Conservation (phyloP, 2,888 invertebrate genomes). For the Idaea aversata region DNA sequence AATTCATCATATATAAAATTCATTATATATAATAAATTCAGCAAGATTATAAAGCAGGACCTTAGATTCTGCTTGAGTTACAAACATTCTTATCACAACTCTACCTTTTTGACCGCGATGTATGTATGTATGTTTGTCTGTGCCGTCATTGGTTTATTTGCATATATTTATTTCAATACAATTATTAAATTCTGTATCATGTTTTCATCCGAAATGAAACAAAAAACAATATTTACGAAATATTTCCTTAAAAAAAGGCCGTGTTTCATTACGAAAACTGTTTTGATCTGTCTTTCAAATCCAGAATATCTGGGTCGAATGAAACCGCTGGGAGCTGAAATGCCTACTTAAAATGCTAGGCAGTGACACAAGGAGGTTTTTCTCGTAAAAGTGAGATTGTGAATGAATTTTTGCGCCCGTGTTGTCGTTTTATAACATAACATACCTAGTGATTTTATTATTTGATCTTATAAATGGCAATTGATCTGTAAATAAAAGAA, state of each 20-base stretch:
- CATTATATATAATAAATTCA: too few species aligned
- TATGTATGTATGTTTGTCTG: too few species aligned
- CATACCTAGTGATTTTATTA: neutral
- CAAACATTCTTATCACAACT: too few species aligned
- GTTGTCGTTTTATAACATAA: neutral
- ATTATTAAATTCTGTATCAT: too few species aligned
- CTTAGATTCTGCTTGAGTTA: too few species aligned
- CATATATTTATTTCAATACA: neutral
- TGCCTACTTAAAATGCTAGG: conserved; percentile 28
- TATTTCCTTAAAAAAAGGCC: conserved; percentile 5
- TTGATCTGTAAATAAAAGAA: neutral
- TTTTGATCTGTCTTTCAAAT: conserved; percentile 27
- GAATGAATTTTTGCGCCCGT: neutral
- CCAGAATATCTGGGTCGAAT: conserved; percentile 35
- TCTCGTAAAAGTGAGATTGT: neutral
- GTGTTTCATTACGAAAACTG: conserved; percentile 2
- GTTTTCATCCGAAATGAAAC: neutral
- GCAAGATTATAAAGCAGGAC: too few species aligned
- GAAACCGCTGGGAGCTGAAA: conserved; percentile 22
- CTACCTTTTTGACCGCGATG: too few species aligned
- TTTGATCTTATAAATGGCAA: neutral
- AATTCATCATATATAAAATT: too few species aligned
- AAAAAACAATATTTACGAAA: neutral
- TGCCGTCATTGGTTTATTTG: too few species aligned
- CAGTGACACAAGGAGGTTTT: conserved; percentile 10